Percentiles rank a stretch among this genome's conserved stretches.
Evolutionary conservation across 2,888 invertebrate genomes (phyloP).

Genomic region (Cosmia trapezina): DNA sequence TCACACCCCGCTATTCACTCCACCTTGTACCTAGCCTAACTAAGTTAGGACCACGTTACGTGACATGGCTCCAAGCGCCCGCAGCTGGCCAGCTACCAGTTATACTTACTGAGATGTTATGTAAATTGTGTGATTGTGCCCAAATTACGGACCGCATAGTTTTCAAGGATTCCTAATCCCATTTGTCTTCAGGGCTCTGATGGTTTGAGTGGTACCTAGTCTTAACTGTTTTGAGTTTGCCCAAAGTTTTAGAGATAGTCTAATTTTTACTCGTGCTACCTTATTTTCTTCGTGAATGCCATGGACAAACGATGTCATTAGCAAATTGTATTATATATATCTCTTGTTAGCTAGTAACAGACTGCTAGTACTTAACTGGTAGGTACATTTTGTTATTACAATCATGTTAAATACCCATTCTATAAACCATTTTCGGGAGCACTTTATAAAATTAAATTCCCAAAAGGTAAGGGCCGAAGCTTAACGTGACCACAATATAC

Average conservation of each 20-base stretch:
- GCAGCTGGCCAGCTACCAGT: constrained; percentile 43
- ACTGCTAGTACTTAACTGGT: not conserved
- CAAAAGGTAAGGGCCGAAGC: constrained; percentile 34
- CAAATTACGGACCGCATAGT: constrained; percentile 45
- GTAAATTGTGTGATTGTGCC: constrained; percentile 49
- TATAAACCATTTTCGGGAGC: constrained; percentile 25
- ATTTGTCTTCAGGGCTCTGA: constrained; percentile 17
- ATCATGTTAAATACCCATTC: constrained; percentile 21
- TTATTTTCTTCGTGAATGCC: not conserved
- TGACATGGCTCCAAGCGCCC: constrained; percentile 41
- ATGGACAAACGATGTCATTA: not conserved
- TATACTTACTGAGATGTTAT: constrained; percentile 37
- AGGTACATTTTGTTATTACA: constrained; percentile 16
- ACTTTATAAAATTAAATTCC: constrained; percentile 44
- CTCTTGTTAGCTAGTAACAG: not conserved
- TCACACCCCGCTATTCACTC: not conserved
- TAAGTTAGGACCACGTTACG: constrained; percentile 38
- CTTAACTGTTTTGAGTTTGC: not conserved
- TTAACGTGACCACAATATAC: constrained; percentile 37
- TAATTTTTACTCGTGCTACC: not conserved
- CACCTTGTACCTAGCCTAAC: constrained; percentile 14
- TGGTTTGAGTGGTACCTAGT: constrained; percentile 6
- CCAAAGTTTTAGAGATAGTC: not conserved
- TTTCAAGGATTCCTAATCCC: constrained; percentile 40
- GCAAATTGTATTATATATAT: not conserved